phyloP scores from a whole-genome alignment of 2,888 invertebrate species.

The Synergus umbraculus region DNA sequence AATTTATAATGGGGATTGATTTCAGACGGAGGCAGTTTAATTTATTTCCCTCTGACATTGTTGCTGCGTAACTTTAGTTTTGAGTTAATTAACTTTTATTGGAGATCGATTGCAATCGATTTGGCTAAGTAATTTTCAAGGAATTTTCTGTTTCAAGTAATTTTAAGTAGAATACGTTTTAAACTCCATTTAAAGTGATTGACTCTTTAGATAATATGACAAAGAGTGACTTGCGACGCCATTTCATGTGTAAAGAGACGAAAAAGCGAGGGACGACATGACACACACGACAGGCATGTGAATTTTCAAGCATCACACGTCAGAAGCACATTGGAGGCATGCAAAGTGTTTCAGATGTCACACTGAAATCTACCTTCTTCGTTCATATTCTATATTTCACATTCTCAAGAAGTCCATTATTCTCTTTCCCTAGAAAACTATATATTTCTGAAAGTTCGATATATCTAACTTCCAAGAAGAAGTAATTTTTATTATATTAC shows the following conservation, averaged over 20 bases:
- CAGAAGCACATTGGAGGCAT: constrained; percentile 29
- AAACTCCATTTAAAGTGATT: constrained; percentile 19
- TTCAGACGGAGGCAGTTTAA: constrained; percentile 19
- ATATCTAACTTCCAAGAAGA: too few species aligned
- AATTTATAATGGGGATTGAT: constrained; percentile 30
- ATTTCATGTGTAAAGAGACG: constrained; percentile 33
- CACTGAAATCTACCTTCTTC: constrained; percentile 5
- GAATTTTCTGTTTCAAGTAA: not conserved
- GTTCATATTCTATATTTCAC: constrained; percentile 6
- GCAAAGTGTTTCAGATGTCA: constrained; percentile 31
- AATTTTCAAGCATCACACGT: constrained; percentile 36
- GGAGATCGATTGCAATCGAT: not conserved
- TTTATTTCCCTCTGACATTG: not conserved
- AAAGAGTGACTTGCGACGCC: constrained; percentile 31
- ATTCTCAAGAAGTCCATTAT: not conserved
- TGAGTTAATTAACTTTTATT: not conserved
- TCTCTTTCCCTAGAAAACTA: not conserved
- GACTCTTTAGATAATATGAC: constrained; percentile 30
- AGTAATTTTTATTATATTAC: not conserved
- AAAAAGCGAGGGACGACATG: constrained; percentile 15
- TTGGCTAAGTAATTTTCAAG: not conserved
- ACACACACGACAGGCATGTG: constrained; percentile 32
- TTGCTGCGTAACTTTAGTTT: not conserved
- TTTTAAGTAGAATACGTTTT: not conserved
- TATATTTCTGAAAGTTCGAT: not conserved